Conservation (phyloP, 2,113 vertebrate genomes). For the Mohoua ochrocephala region DNA sequence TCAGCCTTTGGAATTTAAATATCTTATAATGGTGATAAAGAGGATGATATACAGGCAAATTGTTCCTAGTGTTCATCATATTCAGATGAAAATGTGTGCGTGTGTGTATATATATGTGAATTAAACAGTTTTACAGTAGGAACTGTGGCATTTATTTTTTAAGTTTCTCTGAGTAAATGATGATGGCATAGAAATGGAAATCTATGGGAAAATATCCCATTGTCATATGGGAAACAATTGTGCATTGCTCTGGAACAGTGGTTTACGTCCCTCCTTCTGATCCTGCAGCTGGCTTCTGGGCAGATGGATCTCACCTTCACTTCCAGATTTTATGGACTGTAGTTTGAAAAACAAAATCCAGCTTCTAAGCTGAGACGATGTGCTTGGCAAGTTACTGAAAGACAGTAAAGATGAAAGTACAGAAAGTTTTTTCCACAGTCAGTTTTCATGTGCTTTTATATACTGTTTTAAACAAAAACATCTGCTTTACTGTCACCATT, state of each 20-base stretch:
- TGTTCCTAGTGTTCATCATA: not conserved
- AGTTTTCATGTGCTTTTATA: not conserved
- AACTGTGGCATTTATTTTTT: not conserved
- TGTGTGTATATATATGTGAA: not conserved
- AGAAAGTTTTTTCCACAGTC: not conserved
- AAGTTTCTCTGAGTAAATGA: not conserved
- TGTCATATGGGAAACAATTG: not conserved
- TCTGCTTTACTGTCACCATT: not conserved
- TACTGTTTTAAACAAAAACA: slow-evolving; percentile 35
- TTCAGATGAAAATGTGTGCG: not conserved
- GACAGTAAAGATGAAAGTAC: slow-evolving; percentile 21
- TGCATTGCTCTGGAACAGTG: not conserved
- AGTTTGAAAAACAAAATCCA: not conserved
- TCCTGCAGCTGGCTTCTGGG: not conserved
- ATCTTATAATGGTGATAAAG: not conserved
- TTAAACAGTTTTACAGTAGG: not conserved
- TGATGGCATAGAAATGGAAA: not conserved
- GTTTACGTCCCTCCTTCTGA: not conserved
- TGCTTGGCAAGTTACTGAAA: not conserved
- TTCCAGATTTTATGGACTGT: not conserved
- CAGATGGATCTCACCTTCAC: not conserved
- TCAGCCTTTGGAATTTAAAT: not conserved
- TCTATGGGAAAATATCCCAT: not conserved
- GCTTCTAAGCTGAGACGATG: not conserved
- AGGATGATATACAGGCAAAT: not conserved